Conservation (phyloP, 2,888 invertebrate genomes). For the Epirrhoe tristata region DNA sequence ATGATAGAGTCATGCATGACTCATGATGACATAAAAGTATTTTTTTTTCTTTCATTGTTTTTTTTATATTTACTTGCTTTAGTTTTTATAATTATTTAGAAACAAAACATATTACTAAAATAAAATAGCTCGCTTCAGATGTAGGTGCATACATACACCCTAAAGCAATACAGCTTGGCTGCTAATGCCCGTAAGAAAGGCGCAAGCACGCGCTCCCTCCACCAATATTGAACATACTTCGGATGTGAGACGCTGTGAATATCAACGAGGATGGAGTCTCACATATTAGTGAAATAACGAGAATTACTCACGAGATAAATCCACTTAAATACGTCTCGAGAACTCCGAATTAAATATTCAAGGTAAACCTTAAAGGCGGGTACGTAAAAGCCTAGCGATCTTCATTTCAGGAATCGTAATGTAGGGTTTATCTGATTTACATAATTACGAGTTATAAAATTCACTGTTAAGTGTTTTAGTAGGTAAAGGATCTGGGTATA, state of each 20-base stretch:
- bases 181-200: conserved; percentile 40
- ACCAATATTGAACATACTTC: conserved; percentile 45
- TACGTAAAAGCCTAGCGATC: conserved; percentile 8
- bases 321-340: conserved; percentile 25
- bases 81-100: background rate
- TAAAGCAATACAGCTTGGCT: conserved; percentile 20
- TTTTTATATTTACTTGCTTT: too few species aligned
- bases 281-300: conserved; percentile 32
- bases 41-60: too few species aligned
- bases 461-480: background rate
- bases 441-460: background rate
- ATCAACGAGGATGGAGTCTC: conserved; percentile 34
- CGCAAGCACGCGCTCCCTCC: conserved; percentile 39
- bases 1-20: too few species aligned
- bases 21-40: too few species aligned
- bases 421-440: background rate
- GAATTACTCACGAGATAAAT: conserved; percentile 30
- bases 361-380: conserved; percentile 14
- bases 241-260: conserved; percentile 40
- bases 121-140: background rate
- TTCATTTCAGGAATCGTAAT: conserved; percentile 11
- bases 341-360: conserved; percentile 29
- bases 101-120: background rate
- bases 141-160: background rate
- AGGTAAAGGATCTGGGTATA: background rate